These are phyloP conservation scores for Salpingus planirostris DNA, from an alignment of 2,888 invertebrate species.

Conservation along the genomic window DNA sequence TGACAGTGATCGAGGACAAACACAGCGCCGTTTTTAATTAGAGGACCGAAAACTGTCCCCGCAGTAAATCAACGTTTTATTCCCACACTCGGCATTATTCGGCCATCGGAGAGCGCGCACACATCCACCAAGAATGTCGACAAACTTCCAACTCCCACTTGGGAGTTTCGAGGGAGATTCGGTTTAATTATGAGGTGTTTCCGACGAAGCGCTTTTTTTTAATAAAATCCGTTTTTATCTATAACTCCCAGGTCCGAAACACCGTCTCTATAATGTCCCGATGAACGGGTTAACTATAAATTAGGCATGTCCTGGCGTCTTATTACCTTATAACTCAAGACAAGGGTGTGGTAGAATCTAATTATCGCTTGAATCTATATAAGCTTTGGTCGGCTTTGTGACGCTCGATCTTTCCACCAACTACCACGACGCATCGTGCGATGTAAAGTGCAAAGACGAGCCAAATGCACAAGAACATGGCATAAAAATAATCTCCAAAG, in stretches of 20 bases:
- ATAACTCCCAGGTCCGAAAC: conserved; percentile 17
- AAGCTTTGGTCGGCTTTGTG: conserved; percentile 26
- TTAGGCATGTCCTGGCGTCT: conserved; percentile 39
- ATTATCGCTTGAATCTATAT: conserved; percentile 40
- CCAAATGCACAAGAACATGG: too few species aligned
- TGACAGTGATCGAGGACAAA: conserved; percentile 32
- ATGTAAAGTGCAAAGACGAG: too few species aligned
- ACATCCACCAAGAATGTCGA: too few species aligned
- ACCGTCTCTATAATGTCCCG: conserved; percentile 24
- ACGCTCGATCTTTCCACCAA: conserved; percentile 14
- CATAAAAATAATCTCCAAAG: too few species aligned
- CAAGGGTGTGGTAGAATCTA: conserved; percentile 42
- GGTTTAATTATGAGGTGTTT: conserved; percentile 31
- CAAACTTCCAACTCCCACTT: conserved; percentile 3
- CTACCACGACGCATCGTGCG: too few species aligned
- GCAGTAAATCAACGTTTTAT: conserved; percentile 27
- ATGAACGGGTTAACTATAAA: conserved; percentile 39
- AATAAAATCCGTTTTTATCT: conserved; percentile 26
- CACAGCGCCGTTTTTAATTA: conserved; percentile 31
- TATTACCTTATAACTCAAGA: conserved; percentile 43
- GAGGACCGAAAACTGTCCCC: conserved; percentile 17
- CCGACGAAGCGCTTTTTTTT: conserved; percentile 19
- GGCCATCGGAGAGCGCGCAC: conserved; percentile 1
- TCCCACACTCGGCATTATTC: conserved; percentile 19
- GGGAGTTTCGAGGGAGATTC: too few species aligned